phyloP scores from a whole-genome alignment of 2,113 vertebrate species.

The Sinocyclocheilus anshuiensis region DNA sequence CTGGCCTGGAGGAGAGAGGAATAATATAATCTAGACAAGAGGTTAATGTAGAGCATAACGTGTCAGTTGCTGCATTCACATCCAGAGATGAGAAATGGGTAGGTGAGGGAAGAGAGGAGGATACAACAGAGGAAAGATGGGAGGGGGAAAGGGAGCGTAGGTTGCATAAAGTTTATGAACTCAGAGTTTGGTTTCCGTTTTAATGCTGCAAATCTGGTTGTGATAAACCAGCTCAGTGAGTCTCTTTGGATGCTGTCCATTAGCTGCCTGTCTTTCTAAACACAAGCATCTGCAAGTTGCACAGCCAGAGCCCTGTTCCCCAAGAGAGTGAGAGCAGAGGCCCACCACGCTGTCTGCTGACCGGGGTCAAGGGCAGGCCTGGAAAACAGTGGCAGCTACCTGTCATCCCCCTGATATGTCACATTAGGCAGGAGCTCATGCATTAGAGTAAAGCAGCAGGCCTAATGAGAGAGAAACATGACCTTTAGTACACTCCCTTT shows the following conservation, averaged over 20 bases:
- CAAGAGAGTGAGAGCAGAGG: conserved; percentile 6
- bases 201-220: conserved; percentile 73
- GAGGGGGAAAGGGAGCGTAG: too few relatives aligned
- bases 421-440: conserved; percentile 49
- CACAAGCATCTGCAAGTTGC: conserved; percentile 66
- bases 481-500: conserved; percentile 42
- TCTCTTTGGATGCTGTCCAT: conserved; percentile 68
- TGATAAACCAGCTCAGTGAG: conserved; percentile 72
- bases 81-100: too few relatives aligned
- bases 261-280: conserved; percentile 65
- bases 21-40: too few relatives aligned
- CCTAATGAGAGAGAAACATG: conserved; percentile 49
- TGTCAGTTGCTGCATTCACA: too few relatives aligned
- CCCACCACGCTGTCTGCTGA: conserved; percentile 23
- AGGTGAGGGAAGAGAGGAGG: too few relatives aligned
- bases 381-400: conserved; percentile 54
- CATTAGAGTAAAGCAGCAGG: conserved; percentile 21
- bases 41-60: too few relatives aligned
- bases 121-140: too few relatives aligned
- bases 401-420: conserved; percentile 50
- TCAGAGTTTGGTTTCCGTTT: conserved; percentile 72
- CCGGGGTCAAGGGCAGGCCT: conserved; percentile 40
- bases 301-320: background rate
- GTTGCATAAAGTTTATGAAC: conserved; percentile 72
- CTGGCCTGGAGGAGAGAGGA: too few relatives aligned